A percentile compares a stretch with the other conserved stretches of the same genome.
Evolutionary conservation across 1,140 invertebrate genomes (phyloP).

Genomic region (Magallana angulata): DNA sequence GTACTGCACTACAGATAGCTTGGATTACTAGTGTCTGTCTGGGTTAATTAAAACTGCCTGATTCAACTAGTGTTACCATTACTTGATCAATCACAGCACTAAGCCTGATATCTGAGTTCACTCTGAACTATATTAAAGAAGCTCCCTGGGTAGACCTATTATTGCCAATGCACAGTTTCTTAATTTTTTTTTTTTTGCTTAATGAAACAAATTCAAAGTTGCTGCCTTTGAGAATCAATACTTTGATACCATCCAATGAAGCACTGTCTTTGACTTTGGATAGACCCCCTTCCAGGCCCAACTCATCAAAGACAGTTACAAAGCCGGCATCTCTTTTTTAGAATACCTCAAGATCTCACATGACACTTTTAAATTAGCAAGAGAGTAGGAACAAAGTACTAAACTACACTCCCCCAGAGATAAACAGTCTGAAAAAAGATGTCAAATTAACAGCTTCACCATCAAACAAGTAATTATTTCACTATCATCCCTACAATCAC

Average conservation of each 20-base stretch:
- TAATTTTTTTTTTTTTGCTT: background rate
- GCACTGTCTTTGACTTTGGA: background rate
- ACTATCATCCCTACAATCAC: background rate
- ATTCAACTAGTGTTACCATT: background rate
- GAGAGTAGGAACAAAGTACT: background rate
- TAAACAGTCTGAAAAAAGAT: background rate
- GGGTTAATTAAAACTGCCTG: conserved; percentile 24
- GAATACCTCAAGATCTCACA: background rate
- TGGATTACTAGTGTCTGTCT: conserved; percentile 18
- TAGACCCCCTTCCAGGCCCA: background rate
- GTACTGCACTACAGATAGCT: conserved; percentile 1
- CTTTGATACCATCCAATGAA: conserved; percentile 23
- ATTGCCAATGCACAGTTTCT: conserved; percentile 4
- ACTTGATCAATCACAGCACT: conserved; percentile 17
- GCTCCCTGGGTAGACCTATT: background rate
- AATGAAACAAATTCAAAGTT: conserved; percentile 25
- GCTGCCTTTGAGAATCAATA: conserved; percentile 35
- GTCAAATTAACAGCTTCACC: background rate
- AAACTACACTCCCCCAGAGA: background rate
- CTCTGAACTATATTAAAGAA: background rate
- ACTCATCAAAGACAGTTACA: conserved; percentile 19
- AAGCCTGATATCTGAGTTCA: conserved; percentile 2
- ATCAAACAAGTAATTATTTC: background rate
- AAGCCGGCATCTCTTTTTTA: background rate
- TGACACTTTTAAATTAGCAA: conserved; percentile 8